Percentiles rank a stretch among this genome's conserved stretches.
Evolutionary conservation across 2,797 vertebrate genomes (phyloP).

Genomic region (Iguana delicatissima): DNA sequence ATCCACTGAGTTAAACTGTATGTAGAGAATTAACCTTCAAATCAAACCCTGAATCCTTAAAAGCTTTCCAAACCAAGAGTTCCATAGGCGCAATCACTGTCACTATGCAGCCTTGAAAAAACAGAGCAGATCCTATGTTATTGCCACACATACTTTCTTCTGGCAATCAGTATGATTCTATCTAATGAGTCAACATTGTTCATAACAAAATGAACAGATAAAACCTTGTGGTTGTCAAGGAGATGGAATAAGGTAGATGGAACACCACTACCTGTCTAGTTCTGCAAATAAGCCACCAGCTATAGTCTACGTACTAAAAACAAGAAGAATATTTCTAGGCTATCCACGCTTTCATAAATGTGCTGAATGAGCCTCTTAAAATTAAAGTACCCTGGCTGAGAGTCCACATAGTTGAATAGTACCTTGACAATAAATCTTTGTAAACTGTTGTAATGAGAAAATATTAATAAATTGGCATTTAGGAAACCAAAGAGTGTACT

Average conservation of each 20-base stretch:
- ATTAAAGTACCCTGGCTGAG: not conserved
- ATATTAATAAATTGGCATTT: constrained; percentile 4
- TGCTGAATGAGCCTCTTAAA: constrained; percentile 53
- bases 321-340: constrained; percentile 29
- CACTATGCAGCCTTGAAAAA: not conserved
- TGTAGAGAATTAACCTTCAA: not conserved
- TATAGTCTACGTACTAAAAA: not conserved
- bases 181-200: not conserved
- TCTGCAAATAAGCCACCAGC: constrained; percentile 41
- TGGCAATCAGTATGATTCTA: not conserved
- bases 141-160: not conserved
- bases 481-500: not conserved
- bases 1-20: not conserved
- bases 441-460: not conserved
- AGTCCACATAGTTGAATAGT: constrained; percentile 22
- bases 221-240: not conserved
- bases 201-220: not conserved
- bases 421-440: constrained; percentile 55
- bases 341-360: constrained; percentile 3
- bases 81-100: not conserved
- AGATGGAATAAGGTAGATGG: not conserved
- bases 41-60: not conserved
- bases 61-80: not conserved
- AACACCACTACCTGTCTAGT: constrained; percentile 33
- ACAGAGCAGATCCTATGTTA: not conserved